Conservation (phyloP, 2,113 vertebrate genomes). For the Sturnus vulgaris region DNA sequence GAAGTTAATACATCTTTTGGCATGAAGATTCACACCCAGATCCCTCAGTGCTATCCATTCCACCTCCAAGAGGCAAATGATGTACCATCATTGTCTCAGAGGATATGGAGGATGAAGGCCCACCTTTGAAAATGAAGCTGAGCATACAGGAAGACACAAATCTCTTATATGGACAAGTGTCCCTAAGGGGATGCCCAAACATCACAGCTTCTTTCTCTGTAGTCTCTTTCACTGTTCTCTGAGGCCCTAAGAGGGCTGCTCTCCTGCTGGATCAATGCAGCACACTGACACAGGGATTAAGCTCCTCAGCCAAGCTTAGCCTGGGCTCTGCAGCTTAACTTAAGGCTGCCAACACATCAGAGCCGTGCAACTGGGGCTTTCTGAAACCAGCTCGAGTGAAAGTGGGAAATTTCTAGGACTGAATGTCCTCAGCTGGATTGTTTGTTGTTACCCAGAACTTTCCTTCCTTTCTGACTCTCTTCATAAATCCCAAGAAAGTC, state of each 20-base stretch:
- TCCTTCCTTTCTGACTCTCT: neutral
- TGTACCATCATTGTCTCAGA: rapidly evolving
- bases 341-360: neutral
- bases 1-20: neutral
- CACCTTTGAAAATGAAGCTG: neutral
- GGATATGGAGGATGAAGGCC: neutral
- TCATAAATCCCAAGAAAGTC: conserved; percentile 7
- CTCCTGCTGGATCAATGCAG: neutral
- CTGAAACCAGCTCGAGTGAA: neutral
- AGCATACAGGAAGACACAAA: neutral
- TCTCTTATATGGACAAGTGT: neutral
- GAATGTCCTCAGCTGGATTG: neutral
- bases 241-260: neutral
- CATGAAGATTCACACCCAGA: neutral
- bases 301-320: neutral
- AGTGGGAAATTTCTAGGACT: neutral
- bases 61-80: neutral
- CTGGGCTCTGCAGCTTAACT: neutral
- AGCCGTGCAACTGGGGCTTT: neutral
- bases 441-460: neutral
- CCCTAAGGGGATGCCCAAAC: neutral
- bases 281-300: neutral
- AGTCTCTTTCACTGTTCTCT: neutral
- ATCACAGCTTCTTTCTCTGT: neutral
- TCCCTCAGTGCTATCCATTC: neutral